These are phyloP conservation scores for Hippocampus abdominalis DNA, from an alignment of 2,113 vertebrate genomes.

Conservation along the genomic window DNA sequence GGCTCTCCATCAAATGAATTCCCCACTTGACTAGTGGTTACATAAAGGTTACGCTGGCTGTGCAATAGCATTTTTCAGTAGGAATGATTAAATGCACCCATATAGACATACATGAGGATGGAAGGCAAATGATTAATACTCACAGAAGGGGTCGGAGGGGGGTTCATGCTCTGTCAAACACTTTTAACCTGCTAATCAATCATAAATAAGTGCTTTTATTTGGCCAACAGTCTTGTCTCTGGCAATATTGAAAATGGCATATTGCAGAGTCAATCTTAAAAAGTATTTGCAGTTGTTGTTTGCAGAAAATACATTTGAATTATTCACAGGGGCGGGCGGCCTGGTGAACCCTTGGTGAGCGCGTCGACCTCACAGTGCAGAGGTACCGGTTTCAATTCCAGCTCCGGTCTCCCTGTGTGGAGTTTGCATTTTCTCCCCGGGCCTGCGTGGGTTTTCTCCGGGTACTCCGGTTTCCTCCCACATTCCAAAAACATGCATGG, in stretches of 20 bases:
- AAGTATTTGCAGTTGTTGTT: not conserved
- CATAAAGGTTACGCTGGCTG: slow-evolving; percentile 63
- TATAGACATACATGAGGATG: slow-evolving; percentile 8
- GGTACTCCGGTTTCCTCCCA: too few species aligned
- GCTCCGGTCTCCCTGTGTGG: too few species aligned
- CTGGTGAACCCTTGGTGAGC: too few species aligned
- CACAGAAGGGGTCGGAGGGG: not conserved
- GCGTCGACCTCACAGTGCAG: too few species aligned
- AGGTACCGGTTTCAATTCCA: too few species aligned
- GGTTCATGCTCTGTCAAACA: slow-evolving; percentile 47
- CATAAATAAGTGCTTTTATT: not conserved
- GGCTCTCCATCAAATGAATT: slow-evolving; percentile 70
- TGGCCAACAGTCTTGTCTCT: not conserved
- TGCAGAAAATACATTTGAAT: not conserved
- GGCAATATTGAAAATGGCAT: not conserved
- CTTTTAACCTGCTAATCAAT: slow-evolving; percentile 45
- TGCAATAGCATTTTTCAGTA: slow-evolving; percentile 59
- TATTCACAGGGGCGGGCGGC: too few species aligned
- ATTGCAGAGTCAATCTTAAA: not conserved
- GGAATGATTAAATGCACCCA: slow-evolving; percentile 64
- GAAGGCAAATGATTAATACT: slow-evolving; percentile 50
- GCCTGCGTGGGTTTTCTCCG: too few species aligned
- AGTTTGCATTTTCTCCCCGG: too few species aligned
- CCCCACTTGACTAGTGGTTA: slow-evolving; percentile 58
- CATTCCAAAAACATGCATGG: too few species aligned